Evolutionary conservation across 2,888 invertebrate species (phyloP), one percentile per base, ranked within the genome.

Genomic region (Magallana nippona): DNA sequence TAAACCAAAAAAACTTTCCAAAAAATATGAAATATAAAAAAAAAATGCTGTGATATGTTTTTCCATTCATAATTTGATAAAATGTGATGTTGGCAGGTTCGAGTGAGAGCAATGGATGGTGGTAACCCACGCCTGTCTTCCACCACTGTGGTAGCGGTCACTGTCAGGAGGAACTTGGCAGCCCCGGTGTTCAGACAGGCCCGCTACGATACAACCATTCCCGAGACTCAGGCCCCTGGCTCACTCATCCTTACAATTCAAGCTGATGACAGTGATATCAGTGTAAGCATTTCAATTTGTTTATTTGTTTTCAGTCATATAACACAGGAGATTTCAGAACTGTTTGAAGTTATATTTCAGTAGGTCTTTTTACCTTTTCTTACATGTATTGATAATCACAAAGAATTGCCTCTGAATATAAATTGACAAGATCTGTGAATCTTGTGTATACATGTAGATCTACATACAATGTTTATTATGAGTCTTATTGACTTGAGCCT

Each of bases 111-210:
- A 10, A 82, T 79, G 77, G 93, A 93, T 85, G 92, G 90, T 32
- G 92, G 92, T 10, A 87, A 58, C 32, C 92, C 92, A 10, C 86
- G 88, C 0, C 86, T 89, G 77, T 87, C 86, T 32, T 89, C 89
- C 62, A 88, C 89, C 1, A 89, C 87, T 3, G 85, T 87, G 10
- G 87, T 92, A 0, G 86, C 79, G 1, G 84, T 93, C 27, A 90
- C 85, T 15, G 90, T 93, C 22, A 85, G 86, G 62, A 87, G 92
- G 32, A 93, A 93, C 83, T 83, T 91, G 86, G 85, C 87, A 78
- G 83, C 88, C 8, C 92, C 93, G 2, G 83, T 58, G 10, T 92
- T 92, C 86, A 62, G 44, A 8, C 79, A 80, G 27, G 56, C 78
- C 15, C 27, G 79, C 11, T 90, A 89, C 82, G 22, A 81, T 10